These are phyloP conservation scores for Frankliniella fusca DNA, from an alignment of 2,888 invertebrate genomes.

Conservation along the genomic window DNA sequence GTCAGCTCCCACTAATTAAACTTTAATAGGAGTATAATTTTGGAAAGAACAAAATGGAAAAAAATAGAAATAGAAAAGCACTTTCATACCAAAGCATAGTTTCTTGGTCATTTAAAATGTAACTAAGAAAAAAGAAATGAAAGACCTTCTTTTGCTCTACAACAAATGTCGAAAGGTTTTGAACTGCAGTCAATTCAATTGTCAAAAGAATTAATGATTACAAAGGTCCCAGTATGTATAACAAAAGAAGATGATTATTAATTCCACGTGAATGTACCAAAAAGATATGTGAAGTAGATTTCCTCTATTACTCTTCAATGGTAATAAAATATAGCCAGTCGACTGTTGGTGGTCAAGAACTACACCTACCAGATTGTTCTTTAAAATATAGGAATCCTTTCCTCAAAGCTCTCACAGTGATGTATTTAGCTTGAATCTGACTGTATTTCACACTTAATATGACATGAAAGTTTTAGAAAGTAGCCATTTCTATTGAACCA, in stretches of 20 bases:
- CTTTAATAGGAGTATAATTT: background rate
- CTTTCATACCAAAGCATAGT: background rate
- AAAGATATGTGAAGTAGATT: background rate
- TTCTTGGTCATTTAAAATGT: background rate
- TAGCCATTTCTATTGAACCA: too few relatives aligned
- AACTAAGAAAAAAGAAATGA: background rate
- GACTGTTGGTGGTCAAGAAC: background rate
- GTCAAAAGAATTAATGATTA: background rate
- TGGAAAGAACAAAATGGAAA: background rate
- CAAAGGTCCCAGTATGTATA: background rate
- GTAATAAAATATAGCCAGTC: slow-evolving; percentile 22
- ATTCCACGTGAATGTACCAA: background rate
- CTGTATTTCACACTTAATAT: too few relatives aligned
- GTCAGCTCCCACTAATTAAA: background rate
- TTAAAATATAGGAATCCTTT: background rate
- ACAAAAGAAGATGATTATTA: background rate
- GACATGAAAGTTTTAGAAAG: too few relatives aligned
- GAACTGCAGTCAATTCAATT: background rate
- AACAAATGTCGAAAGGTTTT: background rate
- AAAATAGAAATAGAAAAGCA: background rate
- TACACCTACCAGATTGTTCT: background rate
- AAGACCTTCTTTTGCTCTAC: background rate
- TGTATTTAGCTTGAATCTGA: too few relatives aligned
- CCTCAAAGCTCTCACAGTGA: too few relatives aligned
- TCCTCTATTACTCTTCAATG: background rate